Evolutionary conservation across 1,140 invertebrate genomes (phyloP).

Genomic region (Drosophila serrata): DNA sequence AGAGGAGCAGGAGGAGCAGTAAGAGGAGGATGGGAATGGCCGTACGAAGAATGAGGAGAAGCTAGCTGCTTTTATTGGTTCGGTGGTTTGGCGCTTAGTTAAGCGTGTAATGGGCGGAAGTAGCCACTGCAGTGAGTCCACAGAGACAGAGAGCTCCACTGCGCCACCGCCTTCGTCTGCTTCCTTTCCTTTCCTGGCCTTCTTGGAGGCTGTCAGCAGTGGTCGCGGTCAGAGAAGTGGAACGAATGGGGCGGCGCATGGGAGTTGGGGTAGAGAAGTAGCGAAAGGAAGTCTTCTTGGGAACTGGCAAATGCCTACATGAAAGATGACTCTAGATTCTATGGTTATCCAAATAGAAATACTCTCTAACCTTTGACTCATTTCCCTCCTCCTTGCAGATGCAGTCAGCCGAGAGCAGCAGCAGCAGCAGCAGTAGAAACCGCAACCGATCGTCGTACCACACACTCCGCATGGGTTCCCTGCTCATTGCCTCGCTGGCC

Average conservation of each 20-base stretch:
- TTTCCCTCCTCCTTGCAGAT: conserved; percentile 14
- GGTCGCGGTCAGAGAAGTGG: conserved; percentile 31
- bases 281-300: conserved; percentile 11
- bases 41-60: too few species aligned
- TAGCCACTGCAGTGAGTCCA: conserved; percentile 24
- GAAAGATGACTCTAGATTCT: neutral
- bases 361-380: neutral
- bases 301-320: neutral
- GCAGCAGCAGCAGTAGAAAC: conserved; percentile 39
- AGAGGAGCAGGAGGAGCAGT: neutral
- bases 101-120: conserved; percentile 80
- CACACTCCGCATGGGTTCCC: conserved; percentile 29
- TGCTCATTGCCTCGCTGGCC: conserved; percentile 38
- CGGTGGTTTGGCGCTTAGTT: conserved; percentile 67
- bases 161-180: neutral
- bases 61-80: conserved; percentile 60
- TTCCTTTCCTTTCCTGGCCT: neutral
- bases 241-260: conserved; percentile 12
- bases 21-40: neutral
- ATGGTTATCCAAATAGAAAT: neutral
- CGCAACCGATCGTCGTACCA: conserved; percentile 10
- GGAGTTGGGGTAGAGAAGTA: conserved; percentile 2
- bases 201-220: conserved; percentile 42
- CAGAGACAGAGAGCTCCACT: neutral
- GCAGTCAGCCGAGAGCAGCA: conserved; percentile 43